Evolutionary conservation across 1,140 invertebrate species (phyloP), one percentile per base, ranked within the genome.

Genomic region (Odontomachus brunneus): DNA sequence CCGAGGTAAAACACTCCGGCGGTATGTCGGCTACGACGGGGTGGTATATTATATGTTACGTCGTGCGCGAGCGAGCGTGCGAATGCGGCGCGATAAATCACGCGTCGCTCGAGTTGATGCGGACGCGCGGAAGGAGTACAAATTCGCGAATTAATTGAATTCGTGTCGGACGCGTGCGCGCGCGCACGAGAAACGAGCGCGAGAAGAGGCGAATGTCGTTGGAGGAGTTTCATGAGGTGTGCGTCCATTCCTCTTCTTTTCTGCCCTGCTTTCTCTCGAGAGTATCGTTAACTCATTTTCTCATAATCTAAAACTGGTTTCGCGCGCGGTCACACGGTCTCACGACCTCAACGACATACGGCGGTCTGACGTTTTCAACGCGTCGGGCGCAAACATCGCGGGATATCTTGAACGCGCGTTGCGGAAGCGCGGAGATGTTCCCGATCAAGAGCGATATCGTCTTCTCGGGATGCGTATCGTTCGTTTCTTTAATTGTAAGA

Each of bases 31-130:
- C 17, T 3, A 22, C 33, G 19, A 14, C 22, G 0, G n/a, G 59
- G 14, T 63, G 29, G 3, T 48, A 74, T 66, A 67, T 69, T 33
- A 38, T 24, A 38, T 24, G 22, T 66, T 24, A 19, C 38, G 17
- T 44, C 12, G 63, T 44, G 38, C 38, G 38, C 38, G 38, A 44
- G 38, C 38, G 38, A 44, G 38, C 38, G 38, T 44, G 38, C 38
- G 38, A 44, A 44, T 44, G 9, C n/a, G 66, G 9, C 66, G 62
- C 53, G 73, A 86, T 86, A 85, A 86, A 86, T 86, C 83, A 73
- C 66, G 63, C 53, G 29, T 49, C 51, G 48, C 44, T 26, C n/a
- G 12, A 29, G 1, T 48, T 74, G 57, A 74, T 63, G 29, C 19
- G n/a, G 7, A 14, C n/a, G 44, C 22, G 73, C 48, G 67, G 49